These are phyloP conservation scores for Cremastinae sp. DNA, from an alignment of 2,888 invertebrate genomes.

Conservation along the genomic window DNA sequence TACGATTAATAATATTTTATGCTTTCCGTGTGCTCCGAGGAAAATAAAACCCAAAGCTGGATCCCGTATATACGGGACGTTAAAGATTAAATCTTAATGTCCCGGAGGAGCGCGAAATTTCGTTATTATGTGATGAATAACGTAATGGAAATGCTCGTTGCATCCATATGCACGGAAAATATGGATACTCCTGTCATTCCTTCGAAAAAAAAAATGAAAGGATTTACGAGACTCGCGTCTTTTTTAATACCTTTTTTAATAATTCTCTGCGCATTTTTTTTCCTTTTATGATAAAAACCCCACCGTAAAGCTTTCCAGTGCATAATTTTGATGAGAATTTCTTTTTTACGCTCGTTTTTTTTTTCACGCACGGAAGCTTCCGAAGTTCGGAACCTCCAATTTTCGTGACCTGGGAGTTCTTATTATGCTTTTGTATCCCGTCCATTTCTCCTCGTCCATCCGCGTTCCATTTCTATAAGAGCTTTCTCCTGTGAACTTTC, in stretches of 20 bases:
- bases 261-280: conserved; percentile 62
- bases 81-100: no score
- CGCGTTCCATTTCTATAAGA: conserved; percentile 7
- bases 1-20: neutral
- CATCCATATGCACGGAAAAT: no score
- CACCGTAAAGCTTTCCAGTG: conserved; percentile 6
- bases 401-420: conserved; percentile 44
- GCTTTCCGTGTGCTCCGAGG: no score
- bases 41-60: no score
- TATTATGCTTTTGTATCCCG: conserved; percentile 41
- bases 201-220: conserved; percentile 45
- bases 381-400: conserved; percentile 60
- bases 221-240: conserved; percentile 66
- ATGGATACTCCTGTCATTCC: conserved; percentile 7
- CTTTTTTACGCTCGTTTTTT: conserved; percentile 57
- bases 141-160: no score
- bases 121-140: no score
- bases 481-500: conserved; percentile 22
- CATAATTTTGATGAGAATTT: conserved; percentile 58
- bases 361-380: conserved; percentile 38
- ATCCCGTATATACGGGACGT: neutral
- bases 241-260: conserved; percentile 62
- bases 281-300: conserved; percentile 63
- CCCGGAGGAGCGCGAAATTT: neutral
- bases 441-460: neutral